phyloP scores from a whole-genome alignment of 92 coral and sea anemone genomes.

The Palythoa caribaeorum region DNA sequence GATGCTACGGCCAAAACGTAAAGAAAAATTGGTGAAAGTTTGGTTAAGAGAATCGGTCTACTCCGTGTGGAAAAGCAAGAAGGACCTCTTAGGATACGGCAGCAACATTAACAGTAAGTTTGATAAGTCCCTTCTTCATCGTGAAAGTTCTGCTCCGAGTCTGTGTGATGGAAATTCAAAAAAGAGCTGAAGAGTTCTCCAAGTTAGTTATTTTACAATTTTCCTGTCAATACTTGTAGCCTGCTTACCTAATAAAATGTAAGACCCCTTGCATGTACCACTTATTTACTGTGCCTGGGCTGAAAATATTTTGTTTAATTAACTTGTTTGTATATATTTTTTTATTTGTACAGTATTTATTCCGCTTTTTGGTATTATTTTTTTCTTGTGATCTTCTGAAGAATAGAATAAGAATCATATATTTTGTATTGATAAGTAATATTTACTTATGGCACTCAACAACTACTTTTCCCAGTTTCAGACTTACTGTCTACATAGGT shows the following conservation, averaged over 20 bases:
- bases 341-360: not conserved
- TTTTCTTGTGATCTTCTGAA: not conserved
- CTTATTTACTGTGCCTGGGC: not conserved
- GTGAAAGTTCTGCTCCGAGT: not conserved
- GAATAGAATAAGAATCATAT: not conserved
- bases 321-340: not conserved
- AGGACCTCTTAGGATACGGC: constrained; percentile 30
- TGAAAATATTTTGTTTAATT: not conserved
- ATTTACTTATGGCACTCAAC: not conserved
- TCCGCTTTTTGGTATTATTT: not conserved
- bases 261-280: not conserved
- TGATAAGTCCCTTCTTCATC: not conserved
- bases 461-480: not conserved
- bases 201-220: no score
- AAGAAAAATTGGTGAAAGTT: constrained; percentile 48
- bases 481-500: constrained; percentile 38
- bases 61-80: constrained; percentile 42
- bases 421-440: not conserved
- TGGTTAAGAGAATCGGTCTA: constrained; percentile 36
- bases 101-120: constrained; percentile 26
- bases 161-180: not conserved
- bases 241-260: not conserved
- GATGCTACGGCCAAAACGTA: constrained; percentile 41
- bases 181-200: not conserved
- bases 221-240: no score